Evolutionary conservation across 2,888 invertebrate species (phyloP), one percentile per base, ranked within the genome.

Genomic region (Lasioglossum leucozonium): DNA sequence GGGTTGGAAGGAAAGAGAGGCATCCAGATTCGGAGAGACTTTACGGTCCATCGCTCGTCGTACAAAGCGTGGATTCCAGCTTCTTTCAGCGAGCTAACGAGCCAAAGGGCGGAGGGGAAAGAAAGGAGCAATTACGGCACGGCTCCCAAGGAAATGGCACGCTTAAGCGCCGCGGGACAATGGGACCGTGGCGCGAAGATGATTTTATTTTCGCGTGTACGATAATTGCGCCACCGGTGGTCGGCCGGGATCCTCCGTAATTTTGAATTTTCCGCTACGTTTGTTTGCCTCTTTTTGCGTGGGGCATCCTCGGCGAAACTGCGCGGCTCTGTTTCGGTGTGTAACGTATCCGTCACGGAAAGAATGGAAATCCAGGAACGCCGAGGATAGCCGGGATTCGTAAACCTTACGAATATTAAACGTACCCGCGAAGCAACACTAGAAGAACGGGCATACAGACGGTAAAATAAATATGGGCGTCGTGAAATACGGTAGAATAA

Each of bases 1-100:
- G 30, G 2, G 8, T 6, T 62, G 30, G 30, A 30, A 8, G 8
- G 62, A 62, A 62, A 62, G 82, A 81, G 82, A 67, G 77, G 81
- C 82, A 86, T 86, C 84, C 84, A 83, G 87, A 91, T 91, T 86
- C 91, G 81, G 69, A 89, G 83, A 86, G 87, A 89, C 90, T 88
- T 90, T 82, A 91, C 91, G 90, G 88, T 91, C 91, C 91, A 91
- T 91, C 90, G 90, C 90, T 90, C 91, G 88, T 89, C 86, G 87
- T 84, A 88, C 88, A 90, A 90, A 91, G 91, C 91, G 91, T 88
- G 81, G 84, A 91, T 91, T 89, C 89, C 88, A 85, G 87, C 87
- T 91, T 91, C 91, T 91, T 91, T 91, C 88, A 87, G 72, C 81
- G 88, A 85, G 84, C 89, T 91, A 91, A 92, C 89, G 92, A 91